Evolutionary conservation across 2,888 invertebrate species (phyloP).

Genomic region (Trissonchulus latispiculum): DNA sequence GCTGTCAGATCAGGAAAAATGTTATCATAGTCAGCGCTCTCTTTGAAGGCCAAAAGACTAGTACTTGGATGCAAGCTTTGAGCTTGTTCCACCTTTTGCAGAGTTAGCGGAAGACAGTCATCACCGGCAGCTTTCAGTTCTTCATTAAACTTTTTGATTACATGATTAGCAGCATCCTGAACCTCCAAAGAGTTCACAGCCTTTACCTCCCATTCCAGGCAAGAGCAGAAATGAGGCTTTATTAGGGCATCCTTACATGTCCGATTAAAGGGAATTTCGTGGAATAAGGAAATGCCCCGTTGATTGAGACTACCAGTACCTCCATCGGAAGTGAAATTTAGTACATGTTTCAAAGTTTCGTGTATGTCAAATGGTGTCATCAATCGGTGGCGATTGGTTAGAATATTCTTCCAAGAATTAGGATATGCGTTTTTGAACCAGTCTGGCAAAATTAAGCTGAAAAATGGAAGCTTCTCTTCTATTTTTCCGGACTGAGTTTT

Average conservation of each 20-base stretch:
- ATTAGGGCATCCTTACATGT: slow-evolving; percentile 21
- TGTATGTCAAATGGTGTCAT: slow-evolving; percentile 45
- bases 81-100: slow-evolving; percentile 34
- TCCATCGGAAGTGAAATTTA: slow-evolving; percentile 10
- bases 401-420: slow-evolving; percentile 31
- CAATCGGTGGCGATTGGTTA: slow-evolving; percentile 36
- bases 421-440: slow-evolving; percentile 38
- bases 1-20: slow-evolving; percentile 21
- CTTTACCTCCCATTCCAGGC: slow-evolving; percentile 22
- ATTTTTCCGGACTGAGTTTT: slow-evolving; percentile 43
- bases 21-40: slow-evolving; percentile 32
- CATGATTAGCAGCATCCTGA: slow-evolving; percentile 26
- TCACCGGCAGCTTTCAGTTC: slow-evolving; percentile 24
- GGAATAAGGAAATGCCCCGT: slow-evolving; percentile 16
- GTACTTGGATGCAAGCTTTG: slow-evolving; percentile 30
- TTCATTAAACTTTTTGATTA: slow-evolving; percentile 32
- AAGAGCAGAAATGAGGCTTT: slow-evolving; percentile 24
- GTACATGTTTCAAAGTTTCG: slow-evolving; percentile 30
- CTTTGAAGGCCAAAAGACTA: slow-evolving; percentile 29
- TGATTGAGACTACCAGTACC: neutral
- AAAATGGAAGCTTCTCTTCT: slow-evolving; percentile 43
- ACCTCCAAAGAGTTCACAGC: slow-evolving; percentile 25
- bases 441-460: slow-evolving; percentile 39
- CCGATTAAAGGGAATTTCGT: slow-evolving; percentile 20
- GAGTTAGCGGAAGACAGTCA: neutral